Base-by-base conservation (phyloP, 2,113 vertebrate species). In the Pholis gunnellus region DNA sequence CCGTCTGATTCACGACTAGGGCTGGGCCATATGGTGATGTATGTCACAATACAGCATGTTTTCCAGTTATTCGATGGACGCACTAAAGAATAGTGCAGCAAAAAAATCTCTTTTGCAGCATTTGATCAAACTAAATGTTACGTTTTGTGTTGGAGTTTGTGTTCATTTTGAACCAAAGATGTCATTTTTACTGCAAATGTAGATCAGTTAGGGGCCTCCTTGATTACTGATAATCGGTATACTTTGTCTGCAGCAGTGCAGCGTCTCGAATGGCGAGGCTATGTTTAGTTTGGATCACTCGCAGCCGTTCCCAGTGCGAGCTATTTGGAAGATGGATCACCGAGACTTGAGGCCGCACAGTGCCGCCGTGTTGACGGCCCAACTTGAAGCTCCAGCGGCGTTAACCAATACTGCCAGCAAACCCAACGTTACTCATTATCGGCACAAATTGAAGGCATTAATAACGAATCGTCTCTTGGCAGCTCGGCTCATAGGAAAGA, bases 271-370 rank as follows among this genome's bases (percentile, higher is more conserved):
- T 34, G 34, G 34, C 34, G 34, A 34, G 34, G 34, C 34, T 6
- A 6, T 34, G 34, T 34, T 34, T 34, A 34, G 34, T 34, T 34
- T 34, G 34, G 34, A 34, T 34, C 5, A 18, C 38, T 63, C 11
- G 1, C 36, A 7, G 71, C 56, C 40, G 1, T 36, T 87, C 76
- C 52, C 50, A 64, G 64, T 60, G 5, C 3, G 22, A 9, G 65
- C 66, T 31, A 48, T 66, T 81, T 44, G 34, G 40, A 75, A 65
- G 65, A 48, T 38, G n/a, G 36, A 74, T 79, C 50, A 42, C 29
- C 25, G 27, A 73, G 36, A 57, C 52, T 14, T 74, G 40, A 75
- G 66, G 22, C 68, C 70, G 27, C n/a, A 13, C 48, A 25, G 0
- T 34, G 56, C 54, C 34, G 22, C 29, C 42, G 63, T n/a, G 82